A percentile compares a stretch with the other conserved stretches of the same genome.
Evolutionary conservation across 2,797 vertebrate species (phyloP).

Genomic region (Hapalemur alaotrensis): DNA sequence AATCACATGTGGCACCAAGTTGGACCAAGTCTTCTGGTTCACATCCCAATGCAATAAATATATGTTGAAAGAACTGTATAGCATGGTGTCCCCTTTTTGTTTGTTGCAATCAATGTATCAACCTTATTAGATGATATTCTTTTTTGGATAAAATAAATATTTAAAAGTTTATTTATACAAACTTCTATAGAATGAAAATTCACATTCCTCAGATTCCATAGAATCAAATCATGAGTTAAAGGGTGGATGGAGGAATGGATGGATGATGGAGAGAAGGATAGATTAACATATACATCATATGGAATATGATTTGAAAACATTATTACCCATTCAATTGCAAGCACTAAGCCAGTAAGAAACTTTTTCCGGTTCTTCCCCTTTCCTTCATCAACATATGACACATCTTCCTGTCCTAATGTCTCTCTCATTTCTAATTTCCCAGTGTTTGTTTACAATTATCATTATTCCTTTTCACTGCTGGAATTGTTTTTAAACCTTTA

Average conservation of each 20-base stretch:
- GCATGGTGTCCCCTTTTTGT: background rate
- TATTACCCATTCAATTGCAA: background rate
- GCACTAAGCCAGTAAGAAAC: background rate
- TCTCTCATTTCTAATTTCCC: background rate
- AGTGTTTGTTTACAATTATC: background rate
- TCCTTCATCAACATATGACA: background rate
- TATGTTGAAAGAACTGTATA: background rate
- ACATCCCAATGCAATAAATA: background rate
- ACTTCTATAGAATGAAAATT: background rate
- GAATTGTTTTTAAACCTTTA: background rate
- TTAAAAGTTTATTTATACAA: background rate
- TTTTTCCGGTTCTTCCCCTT: background rate
- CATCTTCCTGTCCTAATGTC: background rate
- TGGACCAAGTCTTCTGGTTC: background rate
- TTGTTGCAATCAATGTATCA: background rate
- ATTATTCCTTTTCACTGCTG: background rate
- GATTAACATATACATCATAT: background rate
- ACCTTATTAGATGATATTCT: background rate
- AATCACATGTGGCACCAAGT: background rate
- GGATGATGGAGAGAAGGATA: background rate
- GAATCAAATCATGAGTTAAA: background rate
- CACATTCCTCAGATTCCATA: background rate
- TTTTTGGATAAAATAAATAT: background rate
- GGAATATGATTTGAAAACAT: background rate
- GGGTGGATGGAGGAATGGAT: background rate